Evolutionary conservation across 2,888 invertebrate genomes (phyloP).

Genomic region (Drosophila atripex): DNA sequence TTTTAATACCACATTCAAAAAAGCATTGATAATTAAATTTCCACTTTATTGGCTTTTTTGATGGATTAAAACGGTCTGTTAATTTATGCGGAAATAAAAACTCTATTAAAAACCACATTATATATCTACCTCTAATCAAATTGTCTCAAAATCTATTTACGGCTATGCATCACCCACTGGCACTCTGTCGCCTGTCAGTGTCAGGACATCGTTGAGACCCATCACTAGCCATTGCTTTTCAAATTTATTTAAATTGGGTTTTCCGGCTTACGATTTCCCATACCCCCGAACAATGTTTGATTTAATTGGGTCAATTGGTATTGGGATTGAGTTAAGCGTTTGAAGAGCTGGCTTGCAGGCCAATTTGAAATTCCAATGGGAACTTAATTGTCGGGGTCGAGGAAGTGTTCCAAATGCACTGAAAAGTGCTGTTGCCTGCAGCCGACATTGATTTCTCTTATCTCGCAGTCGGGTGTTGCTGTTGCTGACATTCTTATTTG

Average conservation of each 20-base stretch:
- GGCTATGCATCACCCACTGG: slow-evolving; percentile 49
- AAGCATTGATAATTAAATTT: not conserved
- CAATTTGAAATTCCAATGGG: slow-evolving; percentile 33
- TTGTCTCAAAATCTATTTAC: not conserved
- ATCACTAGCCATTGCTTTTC: slow-evolving; percentile 32
- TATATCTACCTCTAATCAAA: not conserved
- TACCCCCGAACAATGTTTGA: slow-evolving; percentile 18
- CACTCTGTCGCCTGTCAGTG: slow-evolving; percentile 51
- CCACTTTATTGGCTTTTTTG: not conserved
- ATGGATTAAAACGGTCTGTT: not conserved
- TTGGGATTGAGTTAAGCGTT: slow-evolving; percentile 20
- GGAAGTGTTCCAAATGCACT: slow-evolving; percentile 23
- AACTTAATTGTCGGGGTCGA: slow-evolving; percentile 38
- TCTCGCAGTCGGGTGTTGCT: slow-evolving; percentile 33
- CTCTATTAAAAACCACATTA: not conserved
- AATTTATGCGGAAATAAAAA: not conserved
- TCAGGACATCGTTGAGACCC: slow-evolving; percentile 29
- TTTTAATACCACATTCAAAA: not conserved
- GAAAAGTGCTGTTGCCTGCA: slow-evolving; percentile 17
- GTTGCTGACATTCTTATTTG: slow-evolving; percentile 64
- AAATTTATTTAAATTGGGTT: slow-evolving; percentile 43
- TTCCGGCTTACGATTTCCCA: slow-evolving; percentile 16
- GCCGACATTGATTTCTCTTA: slow-evolving; percentile 72
- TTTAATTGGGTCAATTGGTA: slow-evolving; percentile 45
- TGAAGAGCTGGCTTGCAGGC: slow-evolving; percentile 5